A percentile compares a stretch with the other conserved stretches of the same genome.
phyloP scores from a whole-genome alignment of 2,888 invertebrate species.

The Cerastis leucographa region DNA sequence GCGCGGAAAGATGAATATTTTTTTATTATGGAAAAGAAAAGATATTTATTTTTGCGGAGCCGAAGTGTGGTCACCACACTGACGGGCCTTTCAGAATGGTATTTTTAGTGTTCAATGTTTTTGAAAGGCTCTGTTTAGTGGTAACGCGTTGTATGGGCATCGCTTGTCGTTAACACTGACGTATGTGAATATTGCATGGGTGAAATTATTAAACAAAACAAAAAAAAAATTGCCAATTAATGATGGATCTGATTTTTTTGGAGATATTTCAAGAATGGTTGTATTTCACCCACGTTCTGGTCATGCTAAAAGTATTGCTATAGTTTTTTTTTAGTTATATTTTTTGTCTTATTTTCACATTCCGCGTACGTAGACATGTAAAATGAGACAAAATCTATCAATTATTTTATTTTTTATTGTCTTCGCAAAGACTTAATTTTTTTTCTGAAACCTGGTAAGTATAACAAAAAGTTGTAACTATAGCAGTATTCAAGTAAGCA shows the following conservation, averaged over 20 bases:
- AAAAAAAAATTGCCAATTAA: not conserved
- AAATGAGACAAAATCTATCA: constrained; percentile 44
- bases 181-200: constrained; percentile 77
- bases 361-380: constrained; percentile 48
- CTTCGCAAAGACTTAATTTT: not conserved
- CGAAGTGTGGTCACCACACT: constrained; percentile 71
- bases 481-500: constrained; percentile 68
- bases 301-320: constrained; percentile 67
- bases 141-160: constrained; percentile 88
- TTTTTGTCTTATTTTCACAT: constrained; percentile 54
- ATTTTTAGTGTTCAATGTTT: constrained; percentile 45
- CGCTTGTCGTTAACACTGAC: constrained; percentile 90
- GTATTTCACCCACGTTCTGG: constrained; percentile 64
- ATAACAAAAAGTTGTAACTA: constrained; percentile 39
- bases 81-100: constrained; percentile 73
- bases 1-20: constrained; percentile 53
- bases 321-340: constrained; percentile 38
- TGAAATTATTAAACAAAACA: constrained; percentile 62
- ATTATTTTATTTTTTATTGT: constrained; percentile 8
- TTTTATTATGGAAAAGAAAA: constrained; percentile 30
- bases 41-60: constrained; percentile 64
- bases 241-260: not conserved
- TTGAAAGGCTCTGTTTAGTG: constrained; percentile 68
- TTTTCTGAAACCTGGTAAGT: constrained; percentile 25
- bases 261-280: not conserved